A percentile compares a stretch with the other conserved stretches of the same genome.
phyloP scores from a whole-genome alignment of 2,113 vertebrate species.

The Phylloscopus trochiloides region DNA sequence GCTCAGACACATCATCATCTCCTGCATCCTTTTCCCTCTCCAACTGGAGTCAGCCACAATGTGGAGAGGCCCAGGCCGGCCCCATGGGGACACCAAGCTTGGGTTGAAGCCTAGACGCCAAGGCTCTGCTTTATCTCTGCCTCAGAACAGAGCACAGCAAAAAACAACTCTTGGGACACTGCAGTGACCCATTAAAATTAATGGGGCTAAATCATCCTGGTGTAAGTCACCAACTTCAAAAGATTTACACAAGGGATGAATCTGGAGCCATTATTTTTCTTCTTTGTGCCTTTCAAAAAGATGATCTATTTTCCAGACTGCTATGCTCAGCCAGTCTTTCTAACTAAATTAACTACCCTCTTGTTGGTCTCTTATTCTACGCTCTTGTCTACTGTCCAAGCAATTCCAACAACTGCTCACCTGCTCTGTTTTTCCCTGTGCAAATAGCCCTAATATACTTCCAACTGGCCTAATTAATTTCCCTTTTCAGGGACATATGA shows the following conservation, averaged over 20 bases:
- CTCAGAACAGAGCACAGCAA: background rate
- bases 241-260: slow-evolving; percentile 43
- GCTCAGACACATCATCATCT: slow-evolving; percentile 13
- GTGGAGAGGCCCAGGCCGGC: background rate
- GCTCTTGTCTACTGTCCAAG: background rate
- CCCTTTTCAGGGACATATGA: background rate
- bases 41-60: background rate
- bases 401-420: background rate
- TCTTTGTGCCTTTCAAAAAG: slow-evolving; percentile 31
- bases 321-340: background rate
- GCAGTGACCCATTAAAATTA: slow-evolving; percentile 51
- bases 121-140: slow-evolving; percentile 50
- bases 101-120: background rate
- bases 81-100: slow-evolving; percentile 8
- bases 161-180: slow-evolving; percentile 10
- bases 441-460: rapidly evolving
- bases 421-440: background rate
- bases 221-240: slow-evolving; percentile 42
- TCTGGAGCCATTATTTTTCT: slow-evolving; percentile 27
- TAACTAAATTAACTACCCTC: background rate
- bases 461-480: background rate
- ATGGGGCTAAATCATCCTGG: slow-evolving; percentile 30
- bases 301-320: slow-evolving; percentile 59
- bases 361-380: background rate
- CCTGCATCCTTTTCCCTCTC: background rate